Conservation (phyloP, 2,113 vertebrate species). For the Struthio camelus region DNA sequence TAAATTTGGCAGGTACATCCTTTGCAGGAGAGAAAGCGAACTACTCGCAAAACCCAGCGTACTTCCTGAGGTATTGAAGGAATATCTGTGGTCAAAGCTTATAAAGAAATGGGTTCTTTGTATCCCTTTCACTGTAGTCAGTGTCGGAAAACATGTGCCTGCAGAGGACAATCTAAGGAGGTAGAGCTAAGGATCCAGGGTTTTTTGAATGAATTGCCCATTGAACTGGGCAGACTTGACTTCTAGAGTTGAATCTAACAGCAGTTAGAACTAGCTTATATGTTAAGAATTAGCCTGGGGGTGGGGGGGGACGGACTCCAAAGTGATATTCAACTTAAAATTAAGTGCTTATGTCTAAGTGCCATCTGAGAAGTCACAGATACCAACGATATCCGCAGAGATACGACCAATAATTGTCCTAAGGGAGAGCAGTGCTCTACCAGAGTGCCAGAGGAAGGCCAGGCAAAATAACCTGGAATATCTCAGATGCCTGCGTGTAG, state of each 20-base stretch:
- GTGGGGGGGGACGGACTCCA: too few relatives aligned
- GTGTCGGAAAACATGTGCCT: not conserved
- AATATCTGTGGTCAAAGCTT: not conserved
- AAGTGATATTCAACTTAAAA: not conserved
- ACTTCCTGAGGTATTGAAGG: not conserved
- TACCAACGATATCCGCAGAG: not conserved
- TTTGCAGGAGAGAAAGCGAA: not conserved
- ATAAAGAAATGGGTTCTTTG: not conserved
- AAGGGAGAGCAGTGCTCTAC: not conserved
- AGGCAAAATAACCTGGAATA: not conserved
- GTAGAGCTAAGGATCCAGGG: not conserved
- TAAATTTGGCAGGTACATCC: not conserved
- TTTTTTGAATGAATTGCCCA: not conserved
- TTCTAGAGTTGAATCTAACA: not conserved
- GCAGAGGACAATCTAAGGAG: not conserved
- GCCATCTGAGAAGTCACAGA: not conserved
- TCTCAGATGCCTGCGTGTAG: not conserved
- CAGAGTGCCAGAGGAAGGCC: not conserved
- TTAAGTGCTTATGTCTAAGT: fast-evolving
- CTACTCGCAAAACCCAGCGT: not conserved
- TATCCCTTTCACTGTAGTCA: not conserved
- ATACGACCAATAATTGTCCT: fast-evolving
- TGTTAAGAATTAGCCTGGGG: not conserved
- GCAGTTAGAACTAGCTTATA: fast-evolving
- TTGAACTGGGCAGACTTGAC: not conserved